Base-by-base conservation (phyloP, 2,888 invertebrate genomes). In the Helleia helle region DNA sequence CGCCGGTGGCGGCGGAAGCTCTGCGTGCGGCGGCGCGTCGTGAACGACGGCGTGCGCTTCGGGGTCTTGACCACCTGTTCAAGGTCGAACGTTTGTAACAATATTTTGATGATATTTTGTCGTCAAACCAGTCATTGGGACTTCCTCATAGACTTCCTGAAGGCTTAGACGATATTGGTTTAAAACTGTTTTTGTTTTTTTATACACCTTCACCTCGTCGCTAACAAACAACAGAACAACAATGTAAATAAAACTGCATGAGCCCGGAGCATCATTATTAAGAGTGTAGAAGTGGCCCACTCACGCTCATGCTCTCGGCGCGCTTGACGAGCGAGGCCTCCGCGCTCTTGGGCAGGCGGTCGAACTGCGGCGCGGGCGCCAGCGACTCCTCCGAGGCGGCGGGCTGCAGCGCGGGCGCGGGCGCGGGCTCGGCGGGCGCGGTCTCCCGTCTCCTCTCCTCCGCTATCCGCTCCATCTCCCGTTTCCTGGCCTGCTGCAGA, bases 41-140 rank as follows among this genome's bases (percentile, higher is more conserved):
- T 98, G 77, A 99, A 97, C 50, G 96, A 97, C 0, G 98, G 96
- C 0, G 96, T 97, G 49, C 96, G 89, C 64, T 95, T 96, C 0
- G 94, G 90, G 40, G 93, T 93, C 71, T 95, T 96, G n/a, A 88
- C 88, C 22, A 91, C 88, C 76, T 77, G 57, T 8, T n/a, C 1
- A 26, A 8, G 26, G 9, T 24, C 2, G n/a, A 37, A 6, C 12
- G 4, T 17, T n/a, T n/a, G n/a, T n/a, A n/a, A n/a, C n/a, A n/a
- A n/a, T n/a, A n/a, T n/a, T n/a, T n/a, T n/a, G n/a, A n/a, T n/a
- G n/a, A n/a, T n/a, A n/a, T n/a, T n/a, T n/a, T n/a, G n/a, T n/a
- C n/a, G n/a, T n/a, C n/a, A n/a, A n/a, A n/a, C n/a, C n/a, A n/a
- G n/a, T n/a, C n/a, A n/a, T 9, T 1, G 1, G 5, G 0, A 15